Evolutionary conservation across 2,888 invertebrate genomes (phyloP), one percentile per base, ranked within the genome.

Genomic region (Ennomos fuscantarius): DNA sequence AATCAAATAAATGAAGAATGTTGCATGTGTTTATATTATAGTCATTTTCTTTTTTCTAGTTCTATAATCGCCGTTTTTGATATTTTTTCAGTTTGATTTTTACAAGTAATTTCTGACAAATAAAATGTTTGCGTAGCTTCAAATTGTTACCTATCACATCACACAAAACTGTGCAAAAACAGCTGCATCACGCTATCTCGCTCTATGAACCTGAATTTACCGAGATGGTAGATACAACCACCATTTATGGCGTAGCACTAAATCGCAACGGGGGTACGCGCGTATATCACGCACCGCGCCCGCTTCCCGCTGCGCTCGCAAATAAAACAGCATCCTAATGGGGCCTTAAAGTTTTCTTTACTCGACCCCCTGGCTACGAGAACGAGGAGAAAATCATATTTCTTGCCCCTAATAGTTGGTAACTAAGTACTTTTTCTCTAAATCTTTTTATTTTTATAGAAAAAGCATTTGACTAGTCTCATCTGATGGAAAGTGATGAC

Each of bases 261-360:
- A 62, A 66, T 64, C 64, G 51, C 65, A 35, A 39, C 61, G 55
- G 66, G 66, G 66, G 63, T 60, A 56, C 46, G 15, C 50, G 35
- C 63, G 56, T 68, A 64, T 64, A 68, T 68, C 66, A 64, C 61
- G 11, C 55, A 49, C 55, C 44, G 34, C 45, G 64, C 47, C 40
- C 46, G 47, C 54, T 48, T 13, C 65, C 63, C 55, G 60, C 58
- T 55, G 63, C 60, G 65, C 66, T 60, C 62, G 71, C 71, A 69
- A 76, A 79, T 79, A 78, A 77, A 78, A 71, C 73, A 54, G 61
- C 55, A 68, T 68, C 62, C 73, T 78, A 74, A 74, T 74, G 61
- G 74, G 60, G 65, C 55, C 75, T 73, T 69, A 72, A 75, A 73
- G 69, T 76, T 73, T 76, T 70, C 79, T 74, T 61, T 56, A 53